Evolutionary conservation across 2,797 vertebrate genomes (phyloP).

Genomic region (Syngnathus rostellatus): DNA sequence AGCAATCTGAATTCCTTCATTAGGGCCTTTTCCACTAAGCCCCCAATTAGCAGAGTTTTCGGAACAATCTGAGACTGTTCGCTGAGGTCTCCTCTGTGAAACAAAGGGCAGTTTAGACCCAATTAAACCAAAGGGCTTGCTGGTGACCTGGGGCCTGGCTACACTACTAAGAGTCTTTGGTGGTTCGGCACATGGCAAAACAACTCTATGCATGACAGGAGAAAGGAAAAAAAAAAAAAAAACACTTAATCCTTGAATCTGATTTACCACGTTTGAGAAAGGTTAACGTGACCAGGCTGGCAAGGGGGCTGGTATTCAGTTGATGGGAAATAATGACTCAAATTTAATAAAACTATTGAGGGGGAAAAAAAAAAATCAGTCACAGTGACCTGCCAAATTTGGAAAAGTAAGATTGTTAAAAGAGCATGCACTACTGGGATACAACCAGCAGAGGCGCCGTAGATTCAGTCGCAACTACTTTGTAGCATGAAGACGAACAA

Average conservation of each 20-base stretch:
- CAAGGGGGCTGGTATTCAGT: background rate
- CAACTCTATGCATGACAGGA: slow-evolving; percentile 14
- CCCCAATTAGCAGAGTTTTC: slow-evolving; percentile 55
- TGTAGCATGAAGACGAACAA: no score
- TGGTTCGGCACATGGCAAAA: slow-evolving; percentile 31
- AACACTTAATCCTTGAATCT: background rate
- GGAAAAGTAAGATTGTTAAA: background rate
- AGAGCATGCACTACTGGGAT: no score
- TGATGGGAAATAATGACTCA: background rate
- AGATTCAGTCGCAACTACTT: no score
- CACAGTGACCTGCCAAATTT: background rate
- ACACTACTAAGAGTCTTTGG: slow-evolving; percentile 20
- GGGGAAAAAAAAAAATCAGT: background rate
- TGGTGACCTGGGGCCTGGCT: slow-evolving; percentile 31
- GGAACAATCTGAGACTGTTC: slow-evolving; percentile 54
- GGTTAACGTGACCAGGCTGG: background rate
- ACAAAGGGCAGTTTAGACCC: slow-evolving; percentile 57
- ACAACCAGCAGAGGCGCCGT: no score
- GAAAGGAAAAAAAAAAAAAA: slow-evolving; percentile 8
- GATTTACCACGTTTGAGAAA: background rate
- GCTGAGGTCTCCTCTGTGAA: slow-evolving; percentile 38
- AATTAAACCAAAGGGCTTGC: slow-evolving; percentile 51
- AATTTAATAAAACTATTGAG: background rate
- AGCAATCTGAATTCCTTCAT: slow-evolving; percentile 51
- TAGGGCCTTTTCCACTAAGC: slow-evolving; percentile 34